Conservation (phyloP, 2,113 vertebrate species). For the Vidua macroura region DNA sequence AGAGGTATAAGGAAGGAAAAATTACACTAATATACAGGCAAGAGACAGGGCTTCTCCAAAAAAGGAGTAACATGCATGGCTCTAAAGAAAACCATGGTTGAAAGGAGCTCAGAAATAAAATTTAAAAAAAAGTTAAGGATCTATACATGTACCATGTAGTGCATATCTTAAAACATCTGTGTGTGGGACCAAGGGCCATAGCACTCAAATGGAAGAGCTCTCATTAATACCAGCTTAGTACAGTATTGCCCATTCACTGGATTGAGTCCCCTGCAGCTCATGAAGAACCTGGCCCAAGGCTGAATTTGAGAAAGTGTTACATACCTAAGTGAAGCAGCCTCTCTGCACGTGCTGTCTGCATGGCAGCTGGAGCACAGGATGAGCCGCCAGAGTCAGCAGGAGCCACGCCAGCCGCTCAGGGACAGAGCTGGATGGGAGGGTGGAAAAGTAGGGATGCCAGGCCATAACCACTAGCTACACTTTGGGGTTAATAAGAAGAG, state of each 20-base stretch:
- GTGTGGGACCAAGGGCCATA: neutral
- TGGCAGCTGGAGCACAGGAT: neutral
- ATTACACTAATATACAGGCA: neutral
- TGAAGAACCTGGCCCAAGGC: neutral
- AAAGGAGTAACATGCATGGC: neutral
- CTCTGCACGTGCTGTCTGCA: neutral
- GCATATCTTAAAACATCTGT: neutral
- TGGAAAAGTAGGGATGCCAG: accelerated
- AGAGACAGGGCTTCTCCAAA: neutral
- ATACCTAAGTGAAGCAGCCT: neutral
- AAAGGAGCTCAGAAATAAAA: neutral
- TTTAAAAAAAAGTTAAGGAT: neutral
- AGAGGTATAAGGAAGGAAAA: neutral
- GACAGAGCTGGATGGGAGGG: neutral
- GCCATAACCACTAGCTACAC: neutral
- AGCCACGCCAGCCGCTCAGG: accelerated
- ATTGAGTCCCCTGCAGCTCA: accelerated
- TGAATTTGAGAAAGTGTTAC: neutral
- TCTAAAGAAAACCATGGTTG: neutral
- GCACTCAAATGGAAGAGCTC: neutral
- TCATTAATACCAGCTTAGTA: neutral
- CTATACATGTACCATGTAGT: neutral
- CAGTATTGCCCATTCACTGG: neutral
- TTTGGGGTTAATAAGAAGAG: neutral
- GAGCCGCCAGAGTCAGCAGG: neutral